Base-by-base conservation (phyloP, 2,888 invertebrate genomes). In the Xylota segnis region DNA sequence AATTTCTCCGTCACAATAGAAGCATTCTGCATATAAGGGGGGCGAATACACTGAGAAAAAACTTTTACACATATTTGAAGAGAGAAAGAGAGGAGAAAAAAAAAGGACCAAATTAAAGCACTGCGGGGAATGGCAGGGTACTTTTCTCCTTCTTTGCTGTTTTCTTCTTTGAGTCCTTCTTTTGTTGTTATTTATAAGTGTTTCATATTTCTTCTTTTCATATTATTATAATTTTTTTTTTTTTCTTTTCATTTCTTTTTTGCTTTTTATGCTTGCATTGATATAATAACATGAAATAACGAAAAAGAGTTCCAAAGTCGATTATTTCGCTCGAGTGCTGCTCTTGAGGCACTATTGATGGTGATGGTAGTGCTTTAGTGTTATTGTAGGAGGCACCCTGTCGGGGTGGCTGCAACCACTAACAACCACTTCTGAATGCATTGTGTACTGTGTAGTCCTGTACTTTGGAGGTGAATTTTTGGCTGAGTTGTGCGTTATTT, bases 241-340 rank as follows among this genome's bases (percentile, higher is more conserved):
- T 71, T 70, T 18, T 34, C 3, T 47, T 43, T n/a, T n/a, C n/a
- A n/a, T n/a, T n/a, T n/a, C n/a, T 43, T n/a, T 37, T 37, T 37
- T 37, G 10, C 14, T 4, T 43, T 43, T 43, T 43, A 43, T 14
- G 43, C 5, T 43, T 14, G 43, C 43, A 43, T 43, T 43, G 43
- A 43, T 54, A 40, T 68, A 43, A 43, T 43, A 43, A 43, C 43
- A 79, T 65, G 34, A 83, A 79, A 81, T 65, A 76, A 59, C 70
- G 70, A 71, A 84, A 76, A 70, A 70, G 29, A 29, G 61, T 84
- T 71, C 52, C 81, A 81, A 81, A 84, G 84, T 81, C 84, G 81
- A 84, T 84, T 84, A 84, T 81, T 81, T 71, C 75, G 71, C 84
- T 71, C 71, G 84, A 84, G 71, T 84, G 84, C 81, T 52, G 72